Percentiles rank a stretch among this genome's conserved stretches.
phyloP scores from a whole-genome alignment of 2,113 vertebrate genomes.

The Rallus limicola region DNA sequence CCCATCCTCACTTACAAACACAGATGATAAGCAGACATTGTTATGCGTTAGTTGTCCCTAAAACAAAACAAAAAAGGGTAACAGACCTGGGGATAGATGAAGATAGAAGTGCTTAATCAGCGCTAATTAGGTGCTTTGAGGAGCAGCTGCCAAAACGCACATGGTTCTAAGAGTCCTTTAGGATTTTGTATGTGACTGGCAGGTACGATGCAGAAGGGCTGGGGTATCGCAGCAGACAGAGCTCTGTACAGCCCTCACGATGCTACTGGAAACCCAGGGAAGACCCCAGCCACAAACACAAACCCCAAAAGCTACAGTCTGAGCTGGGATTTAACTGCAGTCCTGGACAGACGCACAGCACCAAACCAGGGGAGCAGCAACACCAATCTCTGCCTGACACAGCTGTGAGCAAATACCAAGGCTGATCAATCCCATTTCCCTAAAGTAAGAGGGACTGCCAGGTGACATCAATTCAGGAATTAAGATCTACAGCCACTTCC shows the following conservation, averaged over 20 bases:
- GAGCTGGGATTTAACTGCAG: not conserved
- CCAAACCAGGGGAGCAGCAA: not conserved
- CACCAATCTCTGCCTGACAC: not conserved
- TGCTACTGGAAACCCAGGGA: not conserved
- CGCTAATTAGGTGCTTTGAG: not conserved
- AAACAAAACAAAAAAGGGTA: not conserved
- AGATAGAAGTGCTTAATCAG: not conserved
- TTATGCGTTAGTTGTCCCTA: constrained; percentile 96
- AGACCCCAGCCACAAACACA: not conserved
- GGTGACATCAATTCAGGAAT: not conserved
- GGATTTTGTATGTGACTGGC: not conserved
- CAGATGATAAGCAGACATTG: constrained; percentile 90
- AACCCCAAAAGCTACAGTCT: not conserved
- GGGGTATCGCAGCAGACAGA: not conserved
- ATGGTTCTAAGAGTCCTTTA: not conserved
- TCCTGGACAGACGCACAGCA: not conserved
- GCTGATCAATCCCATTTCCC: not conserved
- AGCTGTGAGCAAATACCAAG: not conserved
- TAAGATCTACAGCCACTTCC: not conserved
- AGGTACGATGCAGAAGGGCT: not conserved
- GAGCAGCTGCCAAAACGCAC: not conserved
- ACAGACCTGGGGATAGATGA: not conserved
- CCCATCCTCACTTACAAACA: constrained; percentile 96
- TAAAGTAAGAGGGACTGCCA: not conserved
- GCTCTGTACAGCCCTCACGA: not conserved